Percentiles rank a stretch among this genome's conserved stretches.
Conservation (phyloP, 2,888 invertebrate species). For the Ashinkailepas kermadecensis region DNA sequence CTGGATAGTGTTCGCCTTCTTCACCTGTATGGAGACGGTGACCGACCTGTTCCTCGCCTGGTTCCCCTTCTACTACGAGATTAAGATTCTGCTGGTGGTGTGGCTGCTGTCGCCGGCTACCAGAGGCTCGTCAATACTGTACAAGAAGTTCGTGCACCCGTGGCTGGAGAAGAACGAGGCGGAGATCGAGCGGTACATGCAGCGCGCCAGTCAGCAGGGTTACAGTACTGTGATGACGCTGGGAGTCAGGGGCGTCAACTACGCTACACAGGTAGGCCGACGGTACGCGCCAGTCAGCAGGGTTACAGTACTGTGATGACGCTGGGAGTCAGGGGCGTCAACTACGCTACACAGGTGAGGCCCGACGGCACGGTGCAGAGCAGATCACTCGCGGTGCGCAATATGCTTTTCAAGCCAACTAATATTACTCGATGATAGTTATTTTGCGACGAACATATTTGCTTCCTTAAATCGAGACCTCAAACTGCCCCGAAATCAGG, state of each 20-base stretch:
- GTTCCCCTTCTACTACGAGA: conserved; percentile 95
- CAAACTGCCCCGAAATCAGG: too few relatives aligned
- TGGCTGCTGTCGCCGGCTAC: conserved; percentile 96
- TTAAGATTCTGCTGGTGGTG: conserved; percentile 88
- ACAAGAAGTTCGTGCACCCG: conserved; percentile 94
- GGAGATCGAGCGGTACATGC: conserved; percentile 47
- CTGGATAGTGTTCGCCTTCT: conserved; percentile 97
- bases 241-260: conserved; percentile 82
- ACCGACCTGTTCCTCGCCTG: conserved; percentile 84
- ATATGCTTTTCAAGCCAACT: too few relatives aligned
- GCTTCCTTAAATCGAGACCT: too few relatives aligned
- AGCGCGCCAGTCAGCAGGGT: conserved; percentile 85
- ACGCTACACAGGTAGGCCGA: conserved; percentile 76
- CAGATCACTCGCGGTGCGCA: too few relatives aligned
- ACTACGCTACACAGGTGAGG: conserved; percentile 48
- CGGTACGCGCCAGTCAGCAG: conserved; percentile 87
- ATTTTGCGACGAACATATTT: too few relatives aligned
- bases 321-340: conserved; percentile 81
- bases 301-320: conserved; percentile 86
- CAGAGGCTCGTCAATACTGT: conserved; percentile 89
- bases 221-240: conserved; percentile 83
- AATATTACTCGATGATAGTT: too few relatives aligned
- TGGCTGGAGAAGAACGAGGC: conserved; percentile 75
- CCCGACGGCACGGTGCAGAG: too few relatives aligned
- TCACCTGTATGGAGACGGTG: conserved; percentile 88